Evolutionary conservation across 1,140 invertebrate genomes (phyloP), one percentile per base, ranked within the genome.

Genomic region (Bombus waltoni): DNA sequence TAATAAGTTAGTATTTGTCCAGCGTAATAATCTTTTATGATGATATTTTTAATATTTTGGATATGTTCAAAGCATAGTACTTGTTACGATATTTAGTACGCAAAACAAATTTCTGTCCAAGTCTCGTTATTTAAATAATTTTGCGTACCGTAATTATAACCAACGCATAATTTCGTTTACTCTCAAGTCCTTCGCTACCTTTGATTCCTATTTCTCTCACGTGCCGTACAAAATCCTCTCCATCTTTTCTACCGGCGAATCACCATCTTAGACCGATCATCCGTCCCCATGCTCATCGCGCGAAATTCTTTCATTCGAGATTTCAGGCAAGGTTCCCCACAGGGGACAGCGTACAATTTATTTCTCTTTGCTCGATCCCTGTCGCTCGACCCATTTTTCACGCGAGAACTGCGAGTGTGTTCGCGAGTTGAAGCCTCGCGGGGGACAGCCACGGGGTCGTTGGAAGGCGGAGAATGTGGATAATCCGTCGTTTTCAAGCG

Each of bases 401-500:
- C 62, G 53, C 40, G 40, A n/a, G 28, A 32, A 65, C 38, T 8
- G 35, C 75, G 15, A 25, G 9, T 18, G 35, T 71, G 44, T 38
- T 80, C 42, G 25, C 65, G 25, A 38, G 70, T 25, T n/a, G 53
- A 40, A 68, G 65, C 71, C 42, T 42, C 59, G 35, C 13, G 40
- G 13, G 35, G 47, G 22, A 44, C 47, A 42, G 10, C 18, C 10
- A 47, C 77, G 57, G 1, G 32, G n/a, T 11, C n/a, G 70, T 3
- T 18, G 18, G 57, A 47, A 22, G 22, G 6, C 10, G 2, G 35
- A 8, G 81, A 38, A 65, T 22, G 71, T 35, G 59, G 44, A 83
- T 78, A 70, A 78, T 83, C 73, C 74, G 65, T 35, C 62, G 62
- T 83, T 83, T 77, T 65, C 76, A 68, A 53, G 15, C 81, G 59